Evolutionary conservation across 2,888 invertebrate genomes (phyloP).

Genomic region (Crocallis elinguaria): DNA sequence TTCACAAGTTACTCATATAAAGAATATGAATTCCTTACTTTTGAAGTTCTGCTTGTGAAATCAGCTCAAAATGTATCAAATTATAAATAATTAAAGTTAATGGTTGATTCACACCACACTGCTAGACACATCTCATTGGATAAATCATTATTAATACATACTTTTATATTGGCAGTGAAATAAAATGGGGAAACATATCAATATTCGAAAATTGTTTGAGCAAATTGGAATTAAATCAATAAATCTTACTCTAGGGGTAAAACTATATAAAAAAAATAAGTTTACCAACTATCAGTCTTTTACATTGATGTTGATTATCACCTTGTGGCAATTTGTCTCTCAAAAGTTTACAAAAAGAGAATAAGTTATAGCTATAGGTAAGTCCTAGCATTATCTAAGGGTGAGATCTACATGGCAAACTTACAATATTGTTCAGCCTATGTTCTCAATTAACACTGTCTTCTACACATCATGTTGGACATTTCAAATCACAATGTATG

Average conservation of each 20-base stretch:
- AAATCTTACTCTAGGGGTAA: constrained; percentile 82
- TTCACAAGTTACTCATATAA: background rate
- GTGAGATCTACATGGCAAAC: no score
- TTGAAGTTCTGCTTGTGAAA: background rate
- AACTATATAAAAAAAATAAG: constrained; percentile 81
- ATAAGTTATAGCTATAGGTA: constrained; percentile 29
- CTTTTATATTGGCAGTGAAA: constrained; percentile 57
- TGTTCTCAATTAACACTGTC: no score
- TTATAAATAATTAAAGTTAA: background rate
- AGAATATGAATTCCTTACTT: no score
- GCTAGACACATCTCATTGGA: constrained; percentile 16
- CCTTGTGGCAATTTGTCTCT: constrained; percentile 78
- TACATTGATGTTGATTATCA: constrained; percentile 85
- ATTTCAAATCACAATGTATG: no score
- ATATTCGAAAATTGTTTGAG: constrained; percentile 72
- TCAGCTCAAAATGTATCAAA: background rate
- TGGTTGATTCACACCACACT: constrained; percentile 4
- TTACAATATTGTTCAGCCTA: no score
- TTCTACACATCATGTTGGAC: no score
- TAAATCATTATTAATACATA: constrained; percentile 17
- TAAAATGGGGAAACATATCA: constrained; percentile 59
- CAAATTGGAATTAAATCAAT: constrained; percentile 81
- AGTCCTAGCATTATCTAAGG: constrained; percentile 1
- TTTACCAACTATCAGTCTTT: constrained; percentile 86
- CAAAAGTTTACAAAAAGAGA: constrained; percentile 81